A percentile compares a stretch with the other conserved stretches of the same genome.
Evolutionary conservation across 2,888 invertebrate species (phyloP).

Genomic region (Parthenolecanium corni): DNA sequence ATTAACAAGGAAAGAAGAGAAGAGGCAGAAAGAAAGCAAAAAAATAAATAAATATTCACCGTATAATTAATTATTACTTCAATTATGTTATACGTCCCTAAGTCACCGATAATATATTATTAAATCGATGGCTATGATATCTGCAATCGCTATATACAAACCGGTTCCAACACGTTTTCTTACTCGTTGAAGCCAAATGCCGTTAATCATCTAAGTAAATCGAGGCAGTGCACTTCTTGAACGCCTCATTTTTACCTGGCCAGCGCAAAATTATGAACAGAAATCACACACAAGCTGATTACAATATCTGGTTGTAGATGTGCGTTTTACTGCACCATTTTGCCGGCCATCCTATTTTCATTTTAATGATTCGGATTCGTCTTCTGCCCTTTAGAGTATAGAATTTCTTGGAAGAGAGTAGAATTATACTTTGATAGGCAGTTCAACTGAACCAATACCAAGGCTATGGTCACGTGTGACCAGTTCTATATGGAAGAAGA

Average conservation of each 20-base stretch:
- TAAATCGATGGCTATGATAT: conserved; percentile 25
- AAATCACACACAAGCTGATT: too few relatives aligned
- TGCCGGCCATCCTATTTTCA: too few relatives aligned
- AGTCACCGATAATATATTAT: conserved; percentile 26
- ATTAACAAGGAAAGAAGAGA: neutral
- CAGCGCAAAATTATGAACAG: neutral
- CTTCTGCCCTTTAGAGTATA: too few relatives aligned
- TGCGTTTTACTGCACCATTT: too few relatives aligned
- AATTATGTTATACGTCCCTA: conserved; percentile 28
- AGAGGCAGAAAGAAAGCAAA: neutral
- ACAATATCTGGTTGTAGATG: too few relatives aligned
- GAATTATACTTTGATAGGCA: too few relatives aligned
- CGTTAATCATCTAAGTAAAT: conserved; percentile 24
- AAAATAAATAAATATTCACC: conserved; percentile 23
- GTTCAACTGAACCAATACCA: too few relatives aligned
- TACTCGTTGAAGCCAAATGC: conserved; percentile 3
- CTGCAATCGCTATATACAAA: conserved; percentile 17
- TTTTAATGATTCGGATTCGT: too few relatives aligned
- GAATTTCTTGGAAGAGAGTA: too few relatives aligned
- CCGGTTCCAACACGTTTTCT: conserved; percentile 1
- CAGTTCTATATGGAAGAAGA: too few relatives aligned
- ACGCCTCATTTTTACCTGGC: conserved; percentile 16
- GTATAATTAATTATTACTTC: conserved; percentile 29
- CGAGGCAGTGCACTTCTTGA: conserved; percentile 19
- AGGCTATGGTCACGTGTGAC: too few relatives aligned